phyloP scores from a whole-genome alignment of 2,888 invertebrate genomes.

The Teleiodes luculella region DNA sequence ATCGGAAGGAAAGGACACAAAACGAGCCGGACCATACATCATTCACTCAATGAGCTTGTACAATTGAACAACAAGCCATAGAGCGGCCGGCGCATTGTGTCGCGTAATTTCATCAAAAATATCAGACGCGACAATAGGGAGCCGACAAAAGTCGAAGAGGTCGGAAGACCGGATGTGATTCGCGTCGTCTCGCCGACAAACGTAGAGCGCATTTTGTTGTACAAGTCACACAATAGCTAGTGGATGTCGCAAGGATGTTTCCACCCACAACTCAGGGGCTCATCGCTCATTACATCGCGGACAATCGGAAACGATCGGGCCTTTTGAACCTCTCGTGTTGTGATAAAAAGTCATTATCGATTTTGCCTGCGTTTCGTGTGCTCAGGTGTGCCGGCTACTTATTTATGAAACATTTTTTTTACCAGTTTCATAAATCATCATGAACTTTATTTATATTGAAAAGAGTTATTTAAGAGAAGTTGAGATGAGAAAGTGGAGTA shows the following conservation, averaged over 20 bases:
- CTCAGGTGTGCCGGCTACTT: conserved; percentile 50
- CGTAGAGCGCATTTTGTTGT: conserved; percentile 55
- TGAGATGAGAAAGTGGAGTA: too few relatives aligned
- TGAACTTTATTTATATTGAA: too few relatives aligned
- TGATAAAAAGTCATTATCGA: conserved; percentile 37
- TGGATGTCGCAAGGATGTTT: conserved; percentile 71
- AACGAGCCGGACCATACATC: conserved; percentile 57
- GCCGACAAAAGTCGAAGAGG: conserved; percentile 75
- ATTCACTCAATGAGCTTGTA: conserved; percentile 70
- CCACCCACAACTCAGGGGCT: conserved; percentile 73
- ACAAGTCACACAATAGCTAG: conserved; percentile 57
- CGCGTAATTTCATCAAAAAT: conserved; percentile 77
- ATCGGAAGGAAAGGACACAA: conserved; percentile 62
- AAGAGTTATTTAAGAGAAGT: too few relatives aligned
- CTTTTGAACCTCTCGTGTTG: conserved; percentile 62
- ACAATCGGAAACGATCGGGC: conserved; percentile 72
- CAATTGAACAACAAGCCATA: conserved; percentile 73
- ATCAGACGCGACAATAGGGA: conserved; percentile 63
- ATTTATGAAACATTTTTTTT: too few relatives aligned
- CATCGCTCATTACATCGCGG: conserved; percentile 72
- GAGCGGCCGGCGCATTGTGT: conserved; percentile 62
- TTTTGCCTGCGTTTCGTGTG: conserved; percentile 40
- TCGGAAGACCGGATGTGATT: conserved; percentile 78
- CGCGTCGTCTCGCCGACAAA: conserved; percentile 71
- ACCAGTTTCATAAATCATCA: too few relatives aligned